A percentile compares a stretch with the other conserved stretches of the same genome.
phyloP scores from a whole-genome alignment of 2,113 vertebrate genomes.

The Nothoprocta perdicaria region DNA sequence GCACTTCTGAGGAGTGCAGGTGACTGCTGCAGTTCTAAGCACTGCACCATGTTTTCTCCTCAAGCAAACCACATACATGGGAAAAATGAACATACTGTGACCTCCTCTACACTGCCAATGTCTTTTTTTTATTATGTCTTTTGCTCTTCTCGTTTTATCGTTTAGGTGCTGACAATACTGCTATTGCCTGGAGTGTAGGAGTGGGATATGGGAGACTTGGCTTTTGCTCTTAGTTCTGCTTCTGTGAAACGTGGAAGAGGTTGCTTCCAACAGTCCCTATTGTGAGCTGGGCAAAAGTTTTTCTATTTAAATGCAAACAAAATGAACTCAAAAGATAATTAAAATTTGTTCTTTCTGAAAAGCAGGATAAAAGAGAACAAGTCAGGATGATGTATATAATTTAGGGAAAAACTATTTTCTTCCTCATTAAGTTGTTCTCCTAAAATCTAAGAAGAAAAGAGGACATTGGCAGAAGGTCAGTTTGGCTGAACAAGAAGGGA shows the following conservation, averaged over 20 bases:
- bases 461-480: not conserved
- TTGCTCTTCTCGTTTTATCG: not conserved
- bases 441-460: not conserved
- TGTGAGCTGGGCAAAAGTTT: not conserved
- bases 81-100: not conserved
- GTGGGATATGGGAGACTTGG: fast-evolving
- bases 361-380: not conserved
- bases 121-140: not conserved
- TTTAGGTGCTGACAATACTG: not conserved
- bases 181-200: fast-evolving
- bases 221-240: not conserved
- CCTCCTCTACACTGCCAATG: not conserved
- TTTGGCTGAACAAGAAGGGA: not conserved
- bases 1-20: not conserved
- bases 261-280: not conserved
- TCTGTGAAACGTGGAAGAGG: not conserved
- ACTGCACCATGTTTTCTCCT: not conserved
- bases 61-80: not conserved
- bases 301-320: not conserved
- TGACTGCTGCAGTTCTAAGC: not conserved
- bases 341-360: not conserved
- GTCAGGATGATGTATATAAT: not conserved
- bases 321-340: not conserved
- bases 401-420: not conserved
- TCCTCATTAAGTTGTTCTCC: not conserved